Conservation (phyloP, 1,140 invertebrate genomes). For the Zaprionus ghesquierei region DNA sequence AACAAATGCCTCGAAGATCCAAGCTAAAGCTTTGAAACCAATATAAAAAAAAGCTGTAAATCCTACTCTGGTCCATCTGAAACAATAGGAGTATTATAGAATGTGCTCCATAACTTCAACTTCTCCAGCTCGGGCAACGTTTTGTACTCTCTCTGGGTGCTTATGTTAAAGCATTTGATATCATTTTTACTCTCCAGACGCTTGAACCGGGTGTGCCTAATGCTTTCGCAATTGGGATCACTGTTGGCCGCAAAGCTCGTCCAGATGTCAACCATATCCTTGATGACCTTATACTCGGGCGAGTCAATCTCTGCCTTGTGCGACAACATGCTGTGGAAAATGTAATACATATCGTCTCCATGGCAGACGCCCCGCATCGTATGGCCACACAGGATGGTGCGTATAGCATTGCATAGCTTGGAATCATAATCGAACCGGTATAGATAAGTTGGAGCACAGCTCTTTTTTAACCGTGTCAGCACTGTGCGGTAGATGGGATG, state of each 20-base stretch:
- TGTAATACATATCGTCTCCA: conserved; percentile 86
- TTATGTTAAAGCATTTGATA: conserved; percentile 82
- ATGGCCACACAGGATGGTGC: conserved; percentile 68
- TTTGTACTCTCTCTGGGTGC: conserved; percentile 64
- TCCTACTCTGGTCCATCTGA: conserved; percentile 31
- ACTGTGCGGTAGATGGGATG: conserved; percentile 81
- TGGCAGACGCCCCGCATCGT: conserved; percentile 84
- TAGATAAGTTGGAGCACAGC: conserved; percentile 80
- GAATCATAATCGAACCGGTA: conserved; percentile 83
- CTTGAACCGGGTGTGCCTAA: conserved; percentile 64
- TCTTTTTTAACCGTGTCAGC: conserved; percentile 56
- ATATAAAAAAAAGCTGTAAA: background rate
- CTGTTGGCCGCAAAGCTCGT: conserved; percentile 82
- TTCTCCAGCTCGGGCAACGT: conserved; percentile 81
- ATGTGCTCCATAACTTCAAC: conserved; percentile 82
- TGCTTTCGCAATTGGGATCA: conserved; percentile 72
- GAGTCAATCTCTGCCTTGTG: conserved; percentile 70
- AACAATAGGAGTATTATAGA: conserved; percentile 50
- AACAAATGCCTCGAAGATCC: conserved; percentile 6
- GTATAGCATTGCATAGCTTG: conserved; percentile 64
- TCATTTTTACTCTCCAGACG: conserved; percentile 58
- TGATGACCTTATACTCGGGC: conserved; percentile 73
- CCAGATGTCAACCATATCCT: conserved; percentile 83
- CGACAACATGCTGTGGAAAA: conserved; percentile 84
- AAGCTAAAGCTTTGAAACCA: conserved; percentile 58